Percentiles rank a stretch among this genome's conserved stretches.
phyloP scores from a whole-genome alignment of 1,140 invertebrate species.

The Portunus trituberculatus region DNA sequence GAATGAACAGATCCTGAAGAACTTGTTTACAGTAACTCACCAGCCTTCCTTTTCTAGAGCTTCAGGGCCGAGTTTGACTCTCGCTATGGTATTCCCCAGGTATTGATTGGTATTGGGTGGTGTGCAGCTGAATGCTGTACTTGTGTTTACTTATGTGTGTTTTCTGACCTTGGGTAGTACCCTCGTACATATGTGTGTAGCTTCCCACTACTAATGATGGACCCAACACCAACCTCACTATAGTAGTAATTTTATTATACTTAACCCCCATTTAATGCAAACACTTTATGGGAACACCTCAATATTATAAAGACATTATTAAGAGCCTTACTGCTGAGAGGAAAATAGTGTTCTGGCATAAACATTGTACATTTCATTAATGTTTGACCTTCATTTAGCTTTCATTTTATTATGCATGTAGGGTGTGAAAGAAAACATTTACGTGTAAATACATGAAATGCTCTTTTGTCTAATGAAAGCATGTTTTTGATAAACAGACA shows the following conservation, averaged over 20 bases:
- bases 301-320: not conserved
- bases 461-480: no score
- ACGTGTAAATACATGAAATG: no score
- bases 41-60: slow-evolving; percentile 87
- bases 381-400: not conserved
- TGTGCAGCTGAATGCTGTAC: slow-evolving; percentile 31
- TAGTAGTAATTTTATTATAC: slow-evolving; percentile 13
- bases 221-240: slow-evolving; percentile 36
- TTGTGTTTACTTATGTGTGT: slow-evolving; percentile 53
- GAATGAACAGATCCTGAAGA: not conserved
- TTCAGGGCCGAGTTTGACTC: slow-evolving; percentile 96
- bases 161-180: slow-evolving; percentile 78
- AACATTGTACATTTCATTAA: not conserved
- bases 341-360: not conserved
- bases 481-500: not conserved
- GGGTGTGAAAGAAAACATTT: no score
- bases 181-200: slow-evolving; percentile 70
- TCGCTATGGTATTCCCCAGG: slow-evolving; percentile 87
- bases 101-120: slow-evolving; percentile 77
- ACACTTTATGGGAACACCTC: not conserved
- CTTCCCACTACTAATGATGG: slow-evolving; percentile 73
- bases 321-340: not conserved
- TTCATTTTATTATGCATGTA: not conserved
- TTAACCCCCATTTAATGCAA: not conserved
- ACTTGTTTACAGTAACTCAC: slow-evolving; percentile 33